A percentile compares a stretch with the other conserved stretches of the same genome.
Evolutionary conservation across 92 coral and sea anemone species (phyloP).

Genomic region (Bergia puertoricense): DNA sequence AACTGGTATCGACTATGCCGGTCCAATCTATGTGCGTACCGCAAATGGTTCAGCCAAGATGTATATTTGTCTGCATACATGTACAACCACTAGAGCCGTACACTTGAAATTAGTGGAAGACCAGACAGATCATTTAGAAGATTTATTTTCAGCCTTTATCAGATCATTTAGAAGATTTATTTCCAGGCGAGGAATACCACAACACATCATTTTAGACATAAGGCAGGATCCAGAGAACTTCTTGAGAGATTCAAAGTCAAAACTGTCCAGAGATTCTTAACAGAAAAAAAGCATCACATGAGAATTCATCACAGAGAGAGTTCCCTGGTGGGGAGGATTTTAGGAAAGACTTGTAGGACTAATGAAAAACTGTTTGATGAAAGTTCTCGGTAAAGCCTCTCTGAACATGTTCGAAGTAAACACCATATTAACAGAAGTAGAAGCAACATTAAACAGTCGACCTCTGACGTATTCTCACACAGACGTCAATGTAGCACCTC

Average conservation of each 20-base stretch:
- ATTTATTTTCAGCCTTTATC: too few species aligned
- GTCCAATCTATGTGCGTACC: constrained; percentile 9
- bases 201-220: constrained; percentile 36
- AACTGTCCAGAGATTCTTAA: too few species aligned
- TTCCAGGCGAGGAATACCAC: constrained; percentile 45
- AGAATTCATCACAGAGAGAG: neutral
- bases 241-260: neutral
- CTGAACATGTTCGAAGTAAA: constrained; percentile 13
- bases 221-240: too few species aligned
- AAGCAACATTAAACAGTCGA: constrained; percentile 17
- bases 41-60: neutral
- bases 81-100: neutral
- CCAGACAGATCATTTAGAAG: neutral
- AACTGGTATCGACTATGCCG: constrained; percentile 10
- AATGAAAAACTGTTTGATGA: constrained; percentile 31
- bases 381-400: constrained; percentile 23
- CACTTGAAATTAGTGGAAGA: neutral
- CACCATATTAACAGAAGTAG: constrained; percentile 29
- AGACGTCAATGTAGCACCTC: constrained; percentile 35
- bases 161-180: neutral
- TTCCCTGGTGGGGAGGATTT: neutral
- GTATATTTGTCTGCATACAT: neutral
- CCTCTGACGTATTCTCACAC: constrained; percentile 9
- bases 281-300: neutral
- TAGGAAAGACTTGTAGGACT: constrained; percentile 5